A percentile compares a stretch with the other conserved stretches of the same genome.
Evolutionary conservation across 2,888 invertebrate genomes (phyloP).

Genomic region (Melanargia galathea): DNA sequence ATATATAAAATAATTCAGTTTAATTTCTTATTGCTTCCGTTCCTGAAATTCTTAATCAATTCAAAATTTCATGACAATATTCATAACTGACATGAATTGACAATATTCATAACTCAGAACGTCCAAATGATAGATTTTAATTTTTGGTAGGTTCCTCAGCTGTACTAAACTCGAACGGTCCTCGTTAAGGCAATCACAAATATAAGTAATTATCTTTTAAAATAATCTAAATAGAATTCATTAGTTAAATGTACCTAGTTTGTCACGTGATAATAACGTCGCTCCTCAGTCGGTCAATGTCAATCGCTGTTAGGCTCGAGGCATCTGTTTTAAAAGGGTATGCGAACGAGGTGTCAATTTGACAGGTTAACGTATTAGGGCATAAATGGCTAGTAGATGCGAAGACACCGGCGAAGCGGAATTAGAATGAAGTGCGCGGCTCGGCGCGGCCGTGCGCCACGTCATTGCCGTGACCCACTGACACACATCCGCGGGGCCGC

Average conservation of each 20-base stretch:
- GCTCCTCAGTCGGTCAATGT: conserved; percentile 67
- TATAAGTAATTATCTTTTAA: neutral
- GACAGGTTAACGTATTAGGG: conserved; percentile 49
- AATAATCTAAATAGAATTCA: conserved; percentile 7
- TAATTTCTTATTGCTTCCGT: too few relatives aligned
- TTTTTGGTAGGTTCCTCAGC: too few relatives aligned
- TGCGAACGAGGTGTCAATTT: conserved; percentile 36
- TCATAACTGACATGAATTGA: too few relatives aligned
- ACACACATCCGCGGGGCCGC: conserved; percentile 85
- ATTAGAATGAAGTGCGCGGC: conserved; percentile 80
- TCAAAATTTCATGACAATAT: too few relatives aligned
- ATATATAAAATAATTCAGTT: too few relatives aligned
- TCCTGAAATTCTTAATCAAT: too few relatives aligned
- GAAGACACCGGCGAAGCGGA: conserved; percentile 78
- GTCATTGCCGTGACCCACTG: conserved; percentile 86
- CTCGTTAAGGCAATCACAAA: too few relatives aligned
- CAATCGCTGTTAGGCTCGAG: conserved; percentile 50
- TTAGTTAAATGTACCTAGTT: conserved; percentile 4
- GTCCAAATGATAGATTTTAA: too few relatives aligned
- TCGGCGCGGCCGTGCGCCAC: conserved; percentile 81
- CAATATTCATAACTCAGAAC: too few relatives aligned
- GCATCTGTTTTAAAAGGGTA: conserved; percentile 19
- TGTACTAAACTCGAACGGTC: too few relatives aligned
- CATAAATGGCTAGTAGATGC: conserved; percentile 51
- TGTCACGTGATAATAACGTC: conserved; percentile 24